Percentiles rank a stretch among this genome's conserved stretches.
Conservation (phyloP, 2,797 vertebrate species). For the Sebastes melanostomus region DNA sequence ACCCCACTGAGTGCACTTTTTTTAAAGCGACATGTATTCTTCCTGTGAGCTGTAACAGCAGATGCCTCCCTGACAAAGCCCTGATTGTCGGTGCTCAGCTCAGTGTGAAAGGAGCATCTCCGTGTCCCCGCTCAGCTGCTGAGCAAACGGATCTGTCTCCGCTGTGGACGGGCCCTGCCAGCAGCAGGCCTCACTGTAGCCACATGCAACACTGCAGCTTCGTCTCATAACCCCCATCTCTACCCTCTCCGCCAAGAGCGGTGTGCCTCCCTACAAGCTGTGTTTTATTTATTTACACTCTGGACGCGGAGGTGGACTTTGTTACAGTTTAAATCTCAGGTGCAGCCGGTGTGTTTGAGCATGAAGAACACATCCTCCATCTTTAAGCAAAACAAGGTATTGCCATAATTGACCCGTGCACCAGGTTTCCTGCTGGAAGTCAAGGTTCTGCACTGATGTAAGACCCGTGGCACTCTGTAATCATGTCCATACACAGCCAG, state of each 20-base stretch:
- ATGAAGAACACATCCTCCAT: slow-evolving; percentile 59
- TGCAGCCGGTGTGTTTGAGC: slow-evolving; percentile 37
- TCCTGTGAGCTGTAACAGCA: slow-evolving; percentile 62
- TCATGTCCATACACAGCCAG: slow-evolving; percentile 75
- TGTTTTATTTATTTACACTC: slow-evolving; percentile 54
- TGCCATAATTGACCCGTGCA: slow-evolving; percentile 69
- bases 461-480: slow-evolving; percentile 72
- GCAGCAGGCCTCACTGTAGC: slow-evolving; percentile 20
- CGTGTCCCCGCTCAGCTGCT: slow-evolving; percentile 63
- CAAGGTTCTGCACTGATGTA: slow-evolving; percentile 71
- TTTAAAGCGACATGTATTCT: slow-evolving; percentile 53
- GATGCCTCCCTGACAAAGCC: slow-evolving; percentile 66
- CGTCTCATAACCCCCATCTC: not conserved
- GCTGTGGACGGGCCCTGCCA: not conserved
- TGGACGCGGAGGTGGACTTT: slow-evolving; percentile 13
- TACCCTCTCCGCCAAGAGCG: not conserved
- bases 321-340: slow-evolving; percentile 42
- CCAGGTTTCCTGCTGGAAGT: slow-evolving; percentile 78
- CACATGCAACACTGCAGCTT: slow-evolving; percentile 18
- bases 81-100: slow-evolving; percentile 72
- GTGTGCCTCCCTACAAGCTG: slow-evolving; percentile 12
- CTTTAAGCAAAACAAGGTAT: slow-evolving; percentile 64
- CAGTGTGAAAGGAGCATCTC: slow-evolving; percentile 76
- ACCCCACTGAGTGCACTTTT: slow-evolving; percentile 51
- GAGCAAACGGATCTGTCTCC: slow-evolving; percentile 69